Percentiles rank a stretch among this genome's conserved stretches.
Evolutionary conservation across 2,113 vertebrate genomes (phyloP).

Genomic region (Sinocyclocheilus maitianheensis): DNA sequence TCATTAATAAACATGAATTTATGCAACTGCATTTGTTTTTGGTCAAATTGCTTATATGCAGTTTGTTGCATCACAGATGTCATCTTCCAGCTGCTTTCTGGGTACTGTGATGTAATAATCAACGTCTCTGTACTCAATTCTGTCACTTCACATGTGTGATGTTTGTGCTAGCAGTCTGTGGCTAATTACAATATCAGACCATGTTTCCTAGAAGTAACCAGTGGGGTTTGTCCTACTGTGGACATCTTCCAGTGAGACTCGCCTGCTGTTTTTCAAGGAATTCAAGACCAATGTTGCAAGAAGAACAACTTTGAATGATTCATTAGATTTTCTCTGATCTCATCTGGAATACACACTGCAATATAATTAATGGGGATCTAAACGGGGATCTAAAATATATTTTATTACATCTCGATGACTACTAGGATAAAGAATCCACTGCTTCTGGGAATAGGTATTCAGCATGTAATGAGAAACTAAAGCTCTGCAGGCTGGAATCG

Average conservation of each 20-base stretch:
- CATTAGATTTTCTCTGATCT: neutral
- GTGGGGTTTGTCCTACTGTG: constrained; percentile 28
- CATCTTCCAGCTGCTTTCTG: constrained; percentile 12
- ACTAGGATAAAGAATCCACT: neutral
- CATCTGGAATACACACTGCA: neutral
- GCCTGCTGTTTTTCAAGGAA: constrained; percentile 45
- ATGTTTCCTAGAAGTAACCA: constrained; percentile 36
- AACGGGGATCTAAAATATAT: neutral
- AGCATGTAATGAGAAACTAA: neutral
- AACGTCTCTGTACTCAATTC: neutral
- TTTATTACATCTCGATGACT: neutral
- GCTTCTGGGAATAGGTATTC: neutral
- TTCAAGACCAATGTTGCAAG: neutral
- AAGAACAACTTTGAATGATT: constrained; percentile 21
- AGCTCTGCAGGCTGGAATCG: no score
- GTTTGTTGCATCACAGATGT: neutral
- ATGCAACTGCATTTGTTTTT: neutral
- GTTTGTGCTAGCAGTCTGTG: neutral
- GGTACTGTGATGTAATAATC: constrained; percentile 17
- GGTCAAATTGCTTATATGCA: neutral
- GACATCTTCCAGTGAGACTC: constrained; percentile 1
- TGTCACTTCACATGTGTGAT: neutral
- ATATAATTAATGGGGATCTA: neutral
- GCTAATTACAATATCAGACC: constrained; percentile 41
- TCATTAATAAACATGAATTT: neutral